Evolutionary conservation across 1,140 invertebrate genomes (phyloP), one percentile per base, ranked within the genome.

Genomic region (Harpegnathos saltator): DNA sequence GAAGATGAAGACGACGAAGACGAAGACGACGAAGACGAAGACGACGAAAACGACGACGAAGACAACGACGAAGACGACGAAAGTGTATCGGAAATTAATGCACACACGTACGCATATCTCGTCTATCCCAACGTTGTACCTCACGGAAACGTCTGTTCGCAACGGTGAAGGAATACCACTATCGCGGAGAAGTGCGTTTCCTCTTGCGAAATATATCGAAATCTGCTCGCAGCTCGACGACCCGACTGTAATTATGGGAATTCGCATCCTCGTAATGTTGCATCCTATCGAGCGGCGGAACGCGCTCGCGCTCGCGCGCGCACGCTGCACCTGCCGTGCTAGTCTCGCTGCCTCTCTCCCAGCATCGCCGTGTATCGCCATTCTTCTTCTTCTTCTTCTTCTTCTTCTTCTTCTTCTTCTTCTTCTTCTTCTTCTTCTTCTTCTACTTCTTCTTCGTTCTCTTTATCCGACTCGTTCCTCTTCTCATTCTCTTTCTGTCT

Each of bases 191-290:
- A 69, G 33, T 87, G 77, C 59, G 75, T 85, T 66, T 58, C 26
- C 58, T 58, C 61, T 66, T 50, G 38, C 33, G 73, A 88, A 72
- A 72, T 77, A 33, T 59, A 89, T 89, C 86, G 88, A 90, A 90
- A 89, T 89, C 86, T 71, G 78, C 71, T 84, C 85, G 85, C 91
- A 90, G 87, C 88, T 90, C 84, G 86, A 63, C 63, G 86, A 81
- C 85, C 66, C 80, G 62, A 74, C 69, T 82, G 89, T 92, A 91
- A 93, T 93, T 93, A 91, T 89, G 90, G 85, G 91, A 91, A 91
- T 90, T 83, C 91, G 73, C 84, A 86, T 90, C 86, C 89, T 83
- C 86, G 74, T 89, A 88, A 89, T 78, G 85, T 84, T 89, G 88
- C 89, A 89, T 89, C 87, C 89, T 86, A n/a, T n/a, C n/a, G n/a